Conservation (phyloP, 2,888 invertebrate species). For the Dryocosmus kuriphilus region DNA sequence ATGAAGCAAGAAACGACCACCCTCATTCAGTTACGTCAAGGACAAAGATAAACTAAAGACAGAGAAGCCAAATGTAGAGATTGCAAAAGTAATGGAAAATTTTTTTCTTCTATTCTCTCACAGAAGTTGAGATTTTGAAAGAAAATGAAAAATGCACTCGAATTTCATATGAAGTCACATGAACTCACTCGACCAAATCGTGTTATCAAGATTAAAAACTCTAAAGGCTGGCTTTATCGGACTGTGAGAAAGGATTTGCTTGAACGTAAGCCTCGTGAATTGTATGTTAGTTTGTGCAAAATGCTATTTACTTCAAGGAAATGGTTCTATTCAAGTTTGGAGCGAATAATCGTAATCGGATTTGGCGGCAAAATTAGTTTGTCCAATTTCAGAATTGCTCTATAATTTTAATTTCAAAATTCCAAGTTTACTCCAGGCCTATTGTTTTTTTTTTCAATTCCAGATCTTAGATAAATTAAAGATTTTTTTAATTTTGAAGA, state of each 20-base stretch:
- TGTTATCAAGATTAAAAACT: conserved; percentile 24
- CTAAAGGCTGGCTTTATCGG: conserved; percentile 21
- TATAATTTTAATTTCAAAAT: too few species aligned
- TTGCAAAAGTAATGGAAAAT: not conserved
- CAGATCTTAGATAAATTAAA: too few species aligned
- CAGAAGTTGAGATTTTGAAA: not conserved
- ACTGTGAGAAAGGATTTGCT: conserved; percentile 36
- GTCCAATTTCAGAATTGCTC: too few species aligned
- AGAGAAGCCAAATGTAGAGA: not conserved
- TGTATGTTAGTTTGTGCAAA: conserved; percentile 20
- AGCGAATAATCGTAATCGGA: too few species aligned
- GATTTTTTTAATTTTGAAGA: too few species aligned
- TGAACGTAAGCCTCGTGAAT: conserved; percentile 33
- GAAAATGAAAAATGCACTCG: not conserved
- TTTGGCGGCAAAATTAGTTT: too few species aligned
- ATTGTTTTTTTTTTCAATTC: too few species aligned
- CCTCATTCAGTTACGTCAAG: not conserved
- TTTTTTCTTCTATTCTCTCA: not conserved
- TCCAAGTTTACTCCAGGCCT: too few species aligned
- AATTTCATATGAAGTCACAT: conserved; percentile 35
- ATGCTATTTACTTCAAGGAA: conserved; percentile 1
- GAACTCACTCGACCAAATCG: conserved; percentile 33
- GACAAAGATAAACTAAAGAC: not conserved
- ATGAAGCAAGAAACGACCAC: not conserved
- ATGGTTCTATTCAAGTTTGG: not conserved